phyloP scores from a whole-genome alignment of 2,888 invertebrate genomes.

The Seira sanloemensis region DNA sequence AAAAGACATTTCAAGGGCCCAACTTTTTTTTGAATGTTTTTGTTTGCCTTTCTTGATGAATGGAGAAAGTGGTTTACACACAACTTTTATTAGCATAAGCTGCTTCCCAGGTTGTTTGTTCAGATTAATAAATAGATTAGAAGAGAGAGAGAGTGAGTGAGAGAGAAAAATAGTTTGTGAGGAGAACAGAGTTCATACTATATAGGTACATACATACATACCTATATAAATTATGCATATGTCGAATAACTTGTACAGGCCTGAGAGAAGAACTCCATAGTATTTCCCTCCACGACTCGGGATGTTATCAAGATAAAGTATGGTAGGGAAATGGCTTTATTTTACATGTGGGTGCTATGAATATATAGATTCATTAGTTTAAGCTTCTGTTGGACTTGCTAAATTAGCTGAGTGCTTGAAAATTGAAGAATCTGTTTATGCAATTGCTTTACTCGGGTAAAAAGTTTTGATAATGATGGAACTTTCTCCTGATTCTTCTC shows the following conservation, averaged over 20 bases:
- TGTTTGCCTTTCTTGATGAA: constrained; percentile 7
- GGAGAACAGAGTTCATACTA: no score
- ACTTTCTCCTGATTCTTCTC: constrained; percentile 76
- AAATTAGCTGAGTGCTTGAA: no score
- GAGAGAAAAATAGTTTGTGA: background rate
- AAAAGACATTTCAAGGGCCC: background rate
- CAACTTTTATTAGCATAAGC: background rate
- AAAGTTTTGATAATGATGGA: background rate
- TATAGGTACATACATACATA: no score
- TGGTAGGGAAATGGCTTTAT: no score
- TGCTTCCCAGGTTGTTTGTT: constrained; percentile 5
- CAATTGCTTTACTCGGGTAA: constrained; percentile 23
- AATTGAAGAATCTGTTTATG: background rate
- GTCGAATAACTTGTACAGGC: no score
- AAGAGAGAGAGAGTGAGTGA: background rate
- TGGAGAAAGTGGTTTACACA: background rate
- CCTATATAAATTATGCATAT: no score
- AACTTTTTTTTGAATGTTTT: constrained; percentile 2
- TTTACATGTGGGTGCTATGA: no score
- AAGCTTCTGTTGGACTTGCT: no score
- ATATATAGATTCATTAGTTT: no score
- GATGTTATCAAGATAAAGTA: no score
- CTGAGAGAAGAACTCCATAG: no score
- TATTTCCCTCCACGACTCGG: no score
- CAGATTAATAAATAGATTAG: constrained; percentile 19